These are phyloP conservation scores for Rhizoglyphus robini DNA, from an alignment of 1,140 invertebrate species.

Conservation along the genomic window DNA sequence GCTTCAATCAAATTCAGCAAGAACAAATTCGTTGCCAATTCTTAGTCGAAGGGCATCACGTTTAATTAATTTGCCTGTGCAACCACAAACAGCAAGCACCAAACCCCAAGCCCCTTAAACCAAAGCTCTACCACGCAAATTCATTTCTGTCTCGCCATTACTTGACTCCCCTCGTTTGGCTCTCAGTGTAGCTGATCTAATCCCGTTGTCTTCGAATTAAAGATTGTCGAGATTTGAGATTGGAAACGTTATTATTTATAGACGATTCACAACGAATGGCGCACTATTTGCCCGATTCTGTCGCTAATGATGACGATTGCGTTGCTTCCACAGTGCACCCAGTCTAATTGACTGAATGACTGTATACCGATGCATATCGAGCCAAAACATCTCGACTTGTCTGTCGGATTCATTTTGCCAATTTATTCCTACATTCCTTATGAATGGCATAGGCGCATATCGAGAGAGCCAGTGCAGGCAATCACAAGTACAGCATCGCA, in stretches of 20 bases:
- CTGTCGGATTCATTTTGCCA: slow-evolving; percentile 8
- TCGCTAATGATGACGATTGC: slow-evolving; percentile 7
- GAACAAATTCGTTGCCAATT: slow-evolving; percentile 7
- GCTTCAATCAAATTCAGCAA: slow-evolving; percentile 12
- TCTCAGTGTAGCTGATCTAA: slow-evolving; percentile 9
- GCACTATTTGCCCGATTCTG: neutral
- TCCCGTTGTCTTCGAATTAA: slow-evolving; percentile 13
- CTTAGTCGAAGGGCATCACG: neutral
- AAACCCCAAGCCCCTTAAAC: no score
- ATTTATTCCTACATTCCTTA: slow-evolving; percentile 10
- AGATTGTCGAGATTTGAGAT: slow-evolving; percentile 13
- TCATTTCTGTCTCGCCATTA: neutral
- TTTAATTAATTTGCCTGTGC: neutral
- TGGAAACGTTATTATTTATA: slow-evolving; percentile 14
- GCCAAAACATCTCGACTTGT: neutral
- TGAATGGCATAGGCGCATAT: neutral
- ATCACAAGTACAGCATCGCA: neutral
- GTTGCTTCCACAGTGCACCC: neutral
- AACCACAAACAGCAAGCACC: no score
- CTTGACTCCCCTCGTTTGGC: neutral
- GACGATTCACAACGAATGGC: neutral
- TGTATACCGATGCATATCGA: slow-evolving; percentile 11
- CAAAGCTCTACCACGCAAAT: neutral
- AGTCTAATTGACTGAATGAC: neutral
- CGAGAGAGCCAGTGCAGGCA: neutral